Percentiles rank a stretch among this genome's conserved stretches.
Conservation (phyloP, 2,797 vertebrate genomes). For the Ctenopoma multispine region DNA sequence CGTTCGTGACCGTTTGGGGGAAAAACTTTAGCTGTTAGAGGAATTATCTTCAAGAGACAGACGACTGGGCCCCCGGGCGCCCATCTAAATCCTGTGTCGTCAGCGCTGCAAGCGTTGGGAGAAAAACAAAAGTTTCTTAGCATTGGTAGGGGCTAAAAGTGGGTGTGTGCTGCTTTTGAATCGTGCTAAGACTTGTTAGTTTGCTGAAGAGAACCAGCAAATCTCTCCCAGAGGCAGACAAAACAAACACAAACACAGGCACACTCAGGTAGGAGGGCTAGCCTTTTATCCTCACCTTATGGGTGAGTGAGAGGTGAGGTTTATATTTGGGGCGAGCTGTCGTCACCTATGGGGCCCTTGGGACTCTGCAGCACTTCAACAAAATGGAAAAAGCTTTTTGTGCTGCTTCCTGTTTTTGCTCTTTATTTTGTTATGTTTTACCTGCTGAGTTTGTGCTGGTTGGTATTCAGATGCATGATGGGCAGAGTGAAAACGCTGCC, state of each 20-base stretch:
- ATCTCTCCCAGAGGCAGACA: constrained; percentile 38
- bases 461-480: constrained; percentile 7
- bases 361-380: constrained; percentile 20
- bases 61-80: constrained; percentile 13
- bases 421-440: constrained; percentile 18
- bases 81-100: constrained; percentile 23
- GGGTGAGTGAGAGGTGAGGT: constrained; percentile 40
- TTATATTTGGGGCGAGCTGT: constrained; percentile 30
- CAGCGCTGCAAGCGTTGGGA: constrained; percentile 8
- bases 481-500: not conserved
- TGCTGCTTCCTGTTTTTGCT: not conserved
- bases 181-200: constrained; percentile 40
- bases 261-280: constrained; percentile 41
- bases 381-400: not conserved
- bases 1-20: not conserved
- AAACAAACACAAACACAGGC: constrained; percentile 44
- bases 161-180: constrained; percentile 27
- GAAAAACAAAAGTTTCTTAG: constrained; percentile 32
- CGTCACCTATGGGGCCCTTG: constrained; percentile 27
- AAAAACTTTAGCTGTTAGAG: constrained; percentile 19
- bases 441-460: constrained; percentile 4
- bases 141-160: not conserved
- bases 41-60: constrained; percentile 40
- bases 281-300: constrained; percentile 32
- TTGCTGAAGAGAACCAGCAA: not conserved